A percentile compares a stretch with the other conserved stretches of the same genome.
These are phyloP conservation scores for Drosophila parvula DNA, from an alignment of 1,140 invertebrate genomes.

Conservation along the genomic window DNA sequence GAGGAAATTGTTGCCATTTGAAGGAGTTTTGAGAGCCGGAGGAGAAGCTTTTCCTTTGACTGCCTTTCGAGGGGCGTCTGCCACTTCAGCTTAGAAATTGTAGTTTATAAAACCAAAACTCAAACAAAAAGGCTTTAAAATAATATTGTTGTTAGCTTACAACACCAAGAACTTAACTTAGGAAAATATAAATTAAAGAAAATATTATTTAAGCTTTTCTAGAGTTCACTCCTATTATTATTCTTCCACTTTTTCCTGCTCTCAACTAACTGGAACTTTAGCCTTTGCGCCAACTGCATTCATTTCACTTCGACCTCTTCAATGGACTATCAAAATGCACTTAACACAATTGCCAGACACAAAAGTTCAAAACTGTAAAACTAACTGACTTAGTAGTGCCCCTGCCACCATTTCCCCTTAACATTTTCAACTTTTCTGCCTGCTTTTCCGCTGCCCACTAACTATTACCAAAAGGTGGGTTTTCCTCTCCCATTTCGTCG, in stretches of 20 bases:
- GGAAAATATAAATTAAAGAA: not conserved
- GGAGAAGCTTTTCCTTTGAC: constrained; percentile 33
- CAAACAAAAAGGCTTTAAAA: not conserved
- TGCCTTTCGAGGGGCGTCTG: constrained; percentile 18
- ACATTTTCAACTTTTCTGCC: constrained; percentile 19
- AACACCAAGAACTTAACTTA: not conserved
- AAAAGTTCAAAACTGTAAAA: constrained; percentile 77
- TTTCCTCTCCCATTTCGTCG: constrained; percentile 41
- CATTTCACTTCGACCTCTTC: constrained; percentile 42
- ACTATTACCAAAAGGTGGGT: constrained; percentile 57
- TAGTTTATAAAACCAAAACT: constrained; percentile 23
- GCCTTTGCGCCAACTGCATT: constrained; percentile 18
- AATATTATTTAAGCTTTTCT: not conserved
- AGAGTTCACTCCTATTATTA: not conserved
- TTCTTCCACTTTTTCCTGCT: not conserved
- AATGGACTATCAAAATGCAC: constrained; percentile 75
- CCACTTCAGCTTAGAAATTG: constrained; percentile 30
- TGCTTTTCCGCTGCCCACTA: not conserved
- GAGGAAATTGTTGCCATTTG: constrained; percentile 47
- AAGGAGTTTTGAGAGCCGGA: constrained; percentile 34
- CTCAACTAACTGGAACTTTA: constrained; percentile 11
- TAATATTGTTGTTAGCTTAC: not conserved
- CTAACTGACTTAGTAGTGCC: constrained; percentile 53
- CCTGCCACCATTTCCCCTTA: not conserved
- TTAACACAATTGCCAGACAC: constrained; percentile 75